Base-by-base conservation (phyloP, 2,113 vertebrate genomes). In the Lamprotornis superbus region DNA sequence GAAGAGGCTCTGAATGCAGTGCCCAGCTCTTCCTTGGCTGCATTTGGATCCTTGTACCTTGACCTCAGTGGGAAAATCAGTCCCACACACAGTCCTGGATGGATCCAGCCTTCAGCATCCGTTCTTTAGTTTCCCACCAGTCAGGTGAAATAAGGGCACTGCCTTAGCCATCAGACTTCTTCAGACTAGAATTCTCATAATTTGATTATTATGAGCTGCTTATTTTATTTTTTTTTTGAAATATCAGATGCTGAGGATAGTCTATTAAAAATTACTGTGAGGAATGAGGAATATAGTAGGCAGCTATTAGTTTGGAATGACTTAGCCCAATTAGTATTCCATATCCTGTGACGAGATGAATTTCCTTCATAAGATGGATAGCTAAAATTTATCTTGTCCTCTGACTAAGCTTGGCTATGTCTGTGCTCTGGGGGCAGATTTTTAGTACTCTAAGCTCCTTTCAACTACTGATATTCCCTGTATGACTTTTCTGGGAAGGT, bases 31-130 rank as follows among this genome's bases (percentile, higher is more conserved):
- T 18, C 19, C 6, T 30, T 35, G 60, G 8, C 33, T 63, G 13
- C 20, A 3, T 17, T 75, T 0, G 0, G 25, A 39, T 33, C 53
- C 21, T 47, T 60, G 18, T 35, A 25, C 5, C 39, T 39, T 10
- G 13, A 52, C 16, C 14, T n/a, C 30, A 31, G 7, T 10, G 30
- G 37, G 47, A 82, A 13, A 52, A 1, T 4, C 17, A 39, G 18
- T 40, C 22, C 20, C 42, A 63, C 44, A 17, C 6, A 11, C 3
- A 8, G 5, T 28, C 18, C 16, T 55, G 33, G 16, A 18, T 4
- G 2, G 5, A 59, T 81, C 6, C 33, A 57, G 23, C 2, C 23
- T 70, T 67, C 56, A 50, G 11, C 1, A 2, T 55, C 27, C 19
- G 6, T 75, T 81, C 65, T 44, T 78, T 4, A 2, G 5, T 52